Conservation (phyloP, 1,140 invertebrate species). For the Calycopis cecrops region DNA sequence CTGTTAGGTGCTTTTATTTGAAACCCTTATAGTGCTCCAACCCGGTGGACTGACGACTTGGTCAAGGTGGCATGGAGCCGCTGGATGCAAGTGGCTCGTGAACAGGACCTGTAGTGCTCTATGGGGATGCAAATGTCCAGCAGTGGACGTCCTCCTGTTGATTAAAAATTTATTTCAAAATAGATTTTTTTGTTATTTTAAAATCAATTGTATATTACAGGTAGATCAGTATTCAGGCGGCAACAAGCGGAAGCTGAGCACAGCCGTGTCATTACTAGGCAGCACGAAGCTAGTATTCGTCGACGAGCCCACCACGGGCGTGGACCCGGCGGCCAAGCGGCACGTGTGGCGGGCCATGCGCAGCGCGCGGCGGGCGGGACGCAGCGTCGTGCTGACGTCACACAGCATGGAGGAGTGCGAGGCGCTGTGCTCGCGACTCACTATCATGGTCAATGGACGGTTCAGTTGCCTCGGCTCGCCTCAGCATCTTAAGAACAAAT, state of each 20-base stretch:
- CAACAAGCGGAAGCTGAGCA: constrained; percentile 95
- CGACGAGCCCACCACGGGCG: constrained; percentile 89
- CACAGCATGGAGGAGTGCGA: constrained; percentile 94
- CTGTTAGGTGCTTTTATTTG: too few relatives aligned
- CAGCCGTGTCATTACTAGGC: constrained; percentile 93
- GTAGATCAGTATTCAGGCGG: constrained; percentile 88
- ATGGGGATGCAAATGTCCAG: too few relatives aligned
- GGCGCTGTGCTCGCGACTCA: constrained; percentile 89
- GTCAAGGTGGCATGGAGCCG: too few relatives aligned
- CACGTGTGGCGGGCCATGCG: constrained; percentile 86
- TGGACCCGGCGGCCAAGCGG: constrained; percentile 89
- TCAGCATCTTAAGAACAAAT: constrained; percentile 83
- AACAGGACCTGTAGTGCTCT: too few relatives aligned
- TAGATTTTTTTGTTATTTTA: not conserved
- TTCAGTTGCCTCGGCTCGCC: constrained; percentile 83
- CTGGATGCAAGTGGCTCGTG: too few relatives aligned
- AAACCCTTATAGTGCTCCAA: too few relatives aligned
- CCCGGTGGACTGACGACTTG: too few relatives aligned
- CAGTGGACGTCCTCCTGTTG: too few relatives aligned
- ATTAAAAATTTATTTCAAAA: too few relatives aligned
- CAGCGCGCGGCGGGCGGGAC: constrained; percentile 77
- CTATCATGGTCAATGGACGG: constrained; percentile 92
- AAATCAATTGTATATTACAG: too few relatives aligned
- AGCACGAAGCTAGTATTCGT: constrained; percentile 91
- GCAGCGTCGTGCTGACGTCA: constrained; percentile 86